Percentiles rank a stretch among this genome's conserved stretches.
These are phyloP conservation scores for Coreius guichenoti DNA, from an alignment of 2,797 vertebrate species.

Conservation along the genomic window DNA sequence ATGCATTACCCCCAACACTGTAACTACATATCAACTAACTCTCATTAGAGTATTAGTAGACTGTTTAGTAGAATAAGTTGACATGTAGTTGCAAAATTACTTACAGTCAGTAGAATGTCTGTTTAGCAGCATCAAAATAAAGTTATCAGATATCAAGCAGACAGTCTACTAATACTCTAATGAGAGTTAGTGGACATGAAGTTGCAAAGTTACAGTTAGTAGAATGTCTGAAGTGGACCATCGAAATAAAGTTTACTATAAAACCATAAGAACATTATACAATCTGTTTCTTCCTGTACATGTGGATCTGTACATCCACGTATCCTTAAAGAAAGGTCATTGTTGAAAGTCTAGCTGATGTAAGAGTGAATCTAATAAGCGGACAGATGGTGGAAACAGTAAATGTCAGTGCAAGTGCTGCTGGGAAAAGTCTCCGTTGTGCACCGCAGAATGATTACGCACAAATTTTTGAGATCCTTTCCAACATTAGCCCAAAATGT, in stretches of 20 bases:
- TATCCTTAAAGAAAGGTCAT: neutral
- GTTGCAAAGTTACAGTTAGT: neutral
- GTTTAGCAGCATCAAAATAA: neutral
- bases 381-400: slow-evolving; percentile 43
- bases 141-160: neutral
- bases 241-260: neutral
- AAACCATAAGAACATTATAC: neutral
- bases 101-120: neutral
- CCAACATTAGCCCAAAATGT: slow-evolving; percentile 15
- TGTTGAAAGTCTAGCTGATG: slow-evolving; percentile 49
- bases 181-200: neutral
- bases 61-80: too few species aligned
- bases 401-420: slow-evolving; percentile 43
- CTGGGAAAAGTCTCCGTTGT: slow-evolving; percentile 42
- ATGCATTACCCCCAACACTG: neutral
- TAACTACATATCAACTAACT: neutral
- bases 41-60: neutral
- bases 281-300: neutral
- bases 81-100: too few species aligned
- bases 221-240: neutral
- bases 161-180: neutral
- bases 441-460: slow-evolving; percentile 46
- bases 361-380: slow-evolving; percentile 53
- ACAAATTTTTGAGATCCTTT: neutral
- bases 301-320: slow-evolving; percentile 6